A percentile compares a stretch with the other conserved stretches of the same genome.
phyloP scores from a whole-genome alignment of 2,797 vertebrate genomes.

The Danio aesculapii region DNA sequence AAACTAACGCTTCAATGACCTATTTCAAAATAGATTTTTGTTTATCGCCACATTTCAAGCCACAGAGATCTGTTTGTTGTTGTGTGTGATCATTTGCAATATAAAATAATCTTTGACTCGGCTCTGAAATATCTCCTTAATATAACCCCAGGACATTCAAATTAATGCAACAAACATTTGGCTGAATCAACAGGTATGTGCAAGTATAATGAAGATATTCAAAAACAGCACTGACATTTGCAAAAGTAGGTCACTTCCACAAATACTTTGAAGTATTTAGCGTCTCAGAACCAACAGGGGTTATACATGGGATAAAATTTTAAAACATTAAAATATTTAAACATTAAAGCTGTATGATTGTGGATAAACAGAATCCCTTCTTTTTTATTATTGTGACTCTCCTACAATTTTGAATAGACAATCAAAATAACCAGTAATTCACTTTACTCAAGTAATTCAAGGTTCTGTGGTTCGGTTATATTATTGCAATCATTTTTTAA shows the following conservation, averaged over 20 bases:
- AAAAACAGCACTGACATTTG: neutral
- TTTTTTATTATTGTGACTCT: too few species aligned
- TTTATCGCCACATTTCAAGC: neutral
- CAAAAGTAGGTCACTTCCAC: neutral
- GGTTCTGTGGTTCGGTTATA: too few species aligned
- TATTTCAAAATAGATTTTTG: neutral
- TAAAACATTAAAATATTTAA: neutral
- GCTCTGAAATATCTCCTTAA: neutral
- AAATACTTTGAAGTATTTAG: neutral
- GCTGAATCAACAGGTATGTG: neutral
- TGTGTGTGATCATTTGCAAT: neutral
- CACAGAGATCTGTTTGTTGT: neutral
- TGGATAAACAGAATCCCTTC: too few species aligned
- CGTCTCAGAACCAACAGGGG: neutral
- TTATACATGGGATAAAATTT: neutral
- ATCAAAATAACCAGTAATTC: too few species aligned
- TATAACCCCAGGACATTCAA: neutral
- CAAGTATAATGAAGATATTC: neutral
- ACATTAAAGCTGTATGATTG: too few species aligned
- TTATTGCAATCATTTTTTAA: too few species aligned
- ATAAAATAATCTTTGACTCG: neutral
- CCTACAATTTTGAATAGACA: too few species aligned
- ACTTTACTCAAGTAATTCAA: too few species aligned
- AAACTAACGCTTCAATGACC: neutral
- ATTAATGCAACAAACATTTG: neutral